Evolutionary conservation across 2,888 invertebrate species (phyloP), one percentile per base, ranked within the genome.

Genomic region (Miltochrista miniata): DNA sequence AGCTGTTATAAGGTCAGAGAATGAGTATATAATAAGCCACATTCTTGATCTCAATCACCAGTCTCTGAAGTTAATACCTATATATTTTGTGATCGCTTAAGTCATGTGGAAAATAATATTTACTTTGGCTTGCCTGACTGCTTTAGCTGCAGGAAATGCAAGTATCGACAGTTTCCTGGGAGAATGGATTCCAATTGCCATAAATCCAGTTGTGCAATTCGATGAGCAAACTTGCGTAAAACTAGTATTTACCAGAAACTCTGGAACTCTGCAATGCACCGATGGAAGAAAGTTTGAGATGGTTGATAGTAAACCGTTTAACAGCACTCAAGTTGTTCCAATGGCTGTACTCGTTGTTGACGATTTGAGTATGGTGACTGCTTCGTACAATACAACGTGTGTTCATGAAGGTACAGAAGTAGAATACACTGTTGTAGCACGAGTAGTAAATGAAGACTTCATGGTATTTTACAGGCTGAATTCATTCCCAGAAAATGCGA

Each of bases 101-200:
- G 33, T 18, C 18, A 43, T 43, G 34, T 43, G 34, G 12, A 43
- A 43, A 43, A 12, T 43, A 34, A 34, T 43, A 9, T 18, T 43
- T 33, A 12, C 34, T 1, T 33, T 18, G 10, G 1, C 12, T 18
- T 34, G 12, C 7, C 8, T 34, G 24, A 18, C 24, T 18, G 1
- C 34, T 24, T 18, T 18, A 18, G 18, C 8, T 2, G 34, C 43
- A 34, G 34, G n/a, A 18, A 43, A 8, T 37, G 37, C 34, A 33
- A 18, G 2, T 34, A 43, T 34, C 34, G 34, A 15, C 7, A 15
- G 31, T n/a, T 7, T 33, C 31, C 11, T 42, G 12, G 41, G 41
- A 3, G 31, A 30, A 31, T 41, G 41, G 41, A 41, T 1, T 12
- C 30, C 41, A 30, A 10, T 41, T 31, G 41, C 41, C 14, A 2